Evolutionary conservation across 2,888 invertebrate species (phyloP).

Genomic region (Peribatodes rhomboidaria): DNA sequence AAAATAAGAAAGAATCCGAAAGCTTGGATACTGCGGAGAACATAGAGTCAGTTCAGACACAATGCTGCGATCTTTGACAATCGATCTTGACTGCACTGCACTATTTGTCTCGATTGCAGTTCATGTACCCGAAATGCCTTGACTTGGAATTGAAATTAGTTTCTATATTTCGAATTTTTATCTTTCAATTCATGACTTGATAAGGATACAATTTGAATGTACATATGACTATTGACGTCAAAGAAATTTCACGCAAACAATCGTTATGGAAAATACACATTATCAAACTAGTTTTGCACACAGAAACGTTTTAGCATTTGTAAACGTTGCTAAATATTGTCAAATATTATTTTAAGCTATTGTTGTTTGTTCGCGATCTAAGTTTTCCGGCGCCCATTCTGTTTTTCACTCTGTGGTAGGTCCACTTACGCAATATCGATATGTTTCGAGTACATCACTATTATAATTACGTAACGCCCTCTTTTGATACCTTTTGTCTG

Average conservation of each 20-base stretch:
- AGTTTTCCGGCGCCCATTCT: constrained; percentile 52
- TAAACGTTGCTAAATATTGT: constrained; percentile 55
- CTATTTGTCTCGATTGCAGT: constrained; percentile 50
- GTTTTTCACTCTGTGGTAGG: constrained; percentile 55
- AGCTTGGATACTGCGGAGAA: constrained; percentile 19
- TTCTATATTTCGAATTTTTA: no score
- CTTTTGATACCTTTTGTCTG: constrained; percentile 75
- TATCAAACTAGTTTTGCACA: constrained; percentile 62
- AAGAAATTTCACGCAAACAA: constrained; percentile 53
- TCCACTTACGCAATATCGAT: constrained; percentile 66
- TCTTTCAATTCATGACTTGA: not conserved
- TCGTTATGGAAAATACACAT: constrained; percentile 50
- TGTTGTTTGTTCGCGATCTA: constrained; percentile 43
- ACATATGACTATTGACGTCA: constrained; percentile 53
- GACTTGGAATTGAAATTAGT: no score
- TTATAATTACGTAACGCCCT: constrained; percentile 75
- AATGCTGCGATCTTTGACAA: constrained; percentile 76
- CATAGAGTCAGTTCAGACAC: constrained; percentile 43
- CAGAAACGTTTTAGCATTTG: constrained; percentile 66
- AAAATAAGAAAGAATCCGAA: not conserved
- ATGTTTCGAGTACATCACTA: constrained; percentile 62
- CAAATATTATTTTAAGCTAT: constrained; percentile 51
- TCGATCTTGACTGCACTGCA: constrained; percentile 62
- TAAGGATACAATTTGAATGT: constrained; percentile 18
- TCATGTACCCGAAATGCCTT: constrained; percentile 36